phyloP scores from a whole-genome alignment of 2,888 invertebrate species.

The Nemoura dubitans region DNA sequence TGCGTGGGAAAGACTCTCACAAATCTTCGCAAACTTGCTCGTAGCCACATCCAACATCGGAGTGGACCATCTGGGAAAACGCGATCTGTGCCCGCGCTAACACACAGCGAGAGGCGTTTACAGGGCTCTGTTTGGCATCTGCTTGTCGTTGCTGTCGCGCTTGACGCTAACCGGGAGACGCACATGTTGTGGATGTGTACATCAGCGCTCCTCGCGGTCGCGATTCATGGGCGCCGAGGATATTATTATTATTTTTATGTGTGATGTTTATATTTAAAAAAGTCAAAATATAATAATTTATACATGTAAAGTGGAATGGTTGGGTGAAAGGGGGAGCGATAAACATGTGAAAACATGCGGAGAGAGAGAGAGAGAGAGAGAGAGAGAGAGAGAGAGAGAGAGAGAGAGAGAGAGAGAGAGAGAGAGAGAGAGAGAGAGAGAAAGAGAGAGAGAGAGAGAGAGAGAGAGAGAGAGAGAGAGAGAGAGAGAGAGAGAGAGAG shows the following conservation, averaged over 20 bases:
- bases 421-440: not conserved
- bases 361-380: not conserved
- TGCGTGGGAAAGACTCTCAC: no score
- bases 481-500: not conserved
- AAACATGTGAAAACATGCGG: not conserved
- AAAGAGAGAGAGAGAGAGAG: not conserved
- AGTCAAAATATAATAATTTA: not conserved
- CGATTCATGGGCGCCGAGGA: not conserved
- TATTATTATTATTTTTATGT: slow-evolving; percentile 12
- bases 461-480: not conserved
- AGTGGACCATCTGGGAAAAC: no score
- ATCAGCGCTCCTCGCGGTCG: not conserved
- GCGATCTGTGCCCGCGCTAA: no score
- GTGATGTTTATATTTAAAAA: slow-evolving; percentile 7
- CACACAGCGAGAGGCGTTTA: no score
- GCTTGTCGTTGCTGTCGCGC: not conserved
- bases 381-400: not conserved
- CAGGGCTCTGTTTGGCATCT: not conserved
- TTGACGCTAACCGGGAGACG: no score
- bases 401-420: not conserved
- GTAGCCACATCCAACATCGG: no score
- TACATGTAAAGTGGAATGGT: not conserved
- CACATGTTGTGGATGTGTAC: not conserved
- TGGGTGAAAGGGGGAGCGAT: not conserved
- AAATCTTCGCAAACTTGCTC: no score